Evolutionary conservation across 2,888 invertebrate genomes (phyloP), one percentile per base, ranked within the genome.

Genomic region (Sclerodermus sp.): DNA sequence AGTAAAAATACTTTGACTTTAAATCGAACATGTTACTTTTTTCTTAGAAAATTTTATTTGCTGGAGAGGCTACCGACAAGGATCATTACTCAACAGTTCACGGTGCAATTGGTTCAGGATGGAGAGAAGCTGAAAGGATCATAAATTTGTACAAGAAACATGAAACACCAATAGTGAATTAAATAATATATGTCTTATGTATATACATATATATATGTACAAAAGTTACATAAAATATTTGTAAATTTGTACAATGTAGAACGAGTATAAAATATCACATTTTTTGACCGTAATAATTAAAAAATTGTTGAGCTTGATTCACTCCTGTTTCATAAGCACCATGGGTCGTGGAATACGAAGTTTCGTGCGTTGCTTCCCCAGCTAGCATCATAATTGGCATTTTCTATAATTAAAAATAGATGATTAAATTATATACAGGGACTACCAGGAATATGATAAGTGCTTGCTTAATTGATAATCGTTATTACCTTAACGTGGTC

Each of bases 21-120:
- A 13, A 4, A 34, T 8, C 4, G 12, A 8, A 34, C 34, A 4
- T 12, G 1, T 10, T 16, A 37, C 6, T 12, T 36, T 44, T 39
- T 49, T 38, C 58, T 15, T 82, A 86, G n/a, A 75, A 83, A 0
- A 70, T 87, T 0, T 82, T 84, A 62, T 87, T 88, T 67, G 87
- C 84, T 1, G 88, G 87, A 0, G 87, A 88, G 67, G 85, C 86
- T 0, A 84, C 86, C 0, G 83, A 84, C 1, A 76, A 79, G 15
- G 80, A 82, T 46, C 81, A 79, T 57, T 87, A 82, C 65, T 81
- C 82, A 0, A 84, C 86, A 0, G 87, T 86, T 0, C 87, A 90
- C 59, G 90, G 90, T 0, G 90, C 90, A 0, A 76, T 87, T 0
- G 86, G 85, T 60, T 80, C 85, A 9, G 90, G 90, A 0, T 85